These are phyloP conservation scores for Muricea muricata DNA, from an alignment of 92 coral and sea anemone species.

Conservation along the genomic window DNA sequence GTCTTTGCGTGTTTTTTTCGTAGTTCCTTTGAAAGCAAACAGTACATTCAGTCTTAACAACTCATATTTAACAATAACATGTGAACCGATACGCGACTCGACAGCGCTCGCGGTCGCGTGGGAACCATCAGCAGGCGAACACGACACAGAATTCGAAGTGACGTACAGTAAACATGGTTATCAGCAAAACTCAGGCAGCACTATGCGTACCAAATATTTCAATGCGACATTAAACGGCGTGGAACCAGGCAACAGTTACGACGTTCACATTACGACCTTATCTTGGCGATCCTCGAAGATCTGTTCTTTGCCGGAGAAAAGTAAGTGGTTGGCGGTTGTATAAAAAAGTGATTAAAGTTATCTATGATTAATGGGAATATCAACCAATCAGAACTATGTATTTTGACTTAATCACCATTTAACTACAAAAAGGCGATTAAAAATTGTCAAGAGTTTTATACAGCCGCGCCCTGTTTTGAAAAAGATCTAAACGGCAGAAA, in stretches of 20 bases:
- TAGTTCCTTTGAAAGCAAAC: not conserved
- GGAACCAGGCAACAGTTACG: slow-evolving; percentile 9
- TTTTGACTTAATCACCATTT: no score
- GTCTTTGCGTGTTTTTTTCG: not conserved
- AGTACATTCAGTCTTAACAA: no score
- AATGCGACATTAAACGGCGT: not conserved
- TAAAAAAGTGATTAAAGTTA: no score
- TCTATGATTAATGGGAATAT: no score
- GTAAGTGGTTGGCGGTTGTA: no score
- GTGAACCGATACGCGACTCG: not conserved
- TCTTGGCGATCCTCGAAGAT: not conserved
- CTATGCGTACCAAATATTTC: not conserved
- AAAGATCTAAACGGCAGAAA: no score
- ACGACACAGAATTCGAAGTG: not conserved
- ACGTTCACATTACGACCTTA: not conserved
- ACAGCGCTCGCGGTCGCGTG: slow-evolving; percentile 2
- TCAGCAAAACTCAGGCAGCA: no score
- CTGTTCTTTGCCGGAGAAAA: slow-evolving; percentile 13
- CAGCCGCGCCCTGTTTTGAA: no score
- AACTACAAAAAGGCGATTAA: no score
- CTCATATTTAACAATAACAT: not conserved
- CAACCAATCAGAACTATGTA: no score
- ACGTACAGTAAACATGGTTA: not conserved
- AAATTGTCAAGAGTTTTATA: no score
- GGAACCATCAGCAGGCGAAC: not conserved